Evolutionary conservation across 2,113 vertebrate genomes (phyloP).

Genomic region (Manacus vitellinus): DNA sequence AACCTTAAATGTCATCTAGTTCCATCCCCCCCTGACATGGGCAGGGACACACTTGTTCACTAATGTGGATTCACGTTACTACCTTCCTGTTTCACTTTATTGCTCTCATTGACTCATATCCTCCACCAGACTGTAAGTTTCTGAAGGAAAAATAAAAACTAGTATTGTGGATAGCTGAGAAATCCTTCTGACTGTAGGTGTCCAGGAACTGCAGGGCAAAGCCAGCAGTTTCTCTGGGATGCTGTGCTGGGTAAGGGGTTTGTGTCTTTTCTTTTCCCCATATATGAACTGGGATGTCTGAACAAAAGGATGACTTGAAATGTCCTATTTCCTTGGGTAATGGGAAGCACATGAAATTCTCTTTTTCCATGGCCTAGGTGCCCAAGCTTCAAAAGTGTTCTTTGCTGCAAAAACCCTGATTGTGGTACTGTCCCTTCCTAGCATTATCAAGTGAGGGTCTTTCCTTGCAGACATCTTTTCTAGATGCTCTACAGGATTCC

Average conservation of each 20-base stretch:
- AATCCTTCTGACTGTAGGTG: not conserved
- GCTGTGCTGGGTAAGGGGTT: not conserved
- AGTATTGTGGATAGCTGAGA: not conserved
- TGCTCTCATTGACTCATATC: not conserved
- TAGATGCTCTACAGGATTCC: not conserved
- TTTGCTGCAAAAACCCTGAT: not conserved
- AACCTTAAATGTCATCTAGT: not conserved
- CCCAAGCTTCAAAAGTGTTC: not conserved
- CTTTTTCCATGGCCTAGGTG: not conserved
- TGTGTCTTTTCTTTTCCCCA: not conserved
- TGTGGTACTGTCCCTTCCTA: not conserved
- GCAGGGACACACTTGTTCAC: not conserved
- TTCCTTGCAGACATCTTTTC: not conserved
- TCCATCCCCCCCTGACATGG: not conserved
- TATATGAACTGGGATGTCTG: not conserved
- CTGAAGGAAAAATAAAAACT: not conserved
- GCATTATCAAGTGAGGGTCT: not conserved
- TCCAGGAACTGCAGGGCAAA: not conserved
- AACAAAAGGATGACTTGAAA: not conserved
- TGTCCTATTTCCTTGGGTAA: not conserved
- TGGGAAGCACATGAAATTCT: not conserved
- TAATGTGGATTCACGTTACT: not conserved
- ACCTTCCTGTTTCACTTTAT: not conserved
- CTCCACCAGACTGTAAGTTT: not conserved
- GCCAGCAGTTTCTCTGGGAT: not conserved